Conservation (phyloP, 2,888 invertebrate genomes). For the Tyria jacobaeae region DNA sequence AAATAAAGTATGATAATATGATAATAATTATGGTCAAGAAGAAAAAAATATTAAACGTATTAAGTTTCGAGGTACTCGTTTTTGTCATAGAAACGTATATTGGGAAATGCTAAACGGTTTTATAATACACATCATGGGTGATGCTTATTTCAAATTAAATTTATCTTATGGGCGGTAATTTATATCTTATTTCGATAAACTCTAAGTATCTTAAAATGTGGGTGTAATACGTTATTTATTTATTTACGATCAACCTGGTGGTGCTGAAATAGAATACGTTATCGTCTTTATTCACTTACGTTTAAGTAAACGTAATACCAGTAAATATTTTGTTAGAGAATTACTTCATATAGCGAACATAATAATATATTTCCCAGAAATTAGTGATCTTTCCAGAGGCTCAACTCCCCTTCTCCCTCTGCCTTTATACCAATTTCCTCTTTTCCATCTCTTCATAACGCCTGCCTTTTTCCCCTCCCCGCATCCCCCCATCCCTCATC, state of each 20-base stretch:
- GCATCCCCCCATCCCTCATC: too few species aligned
- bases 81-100: constrained; percentile 11
- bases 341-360: background rate
- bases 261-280: too few species aligned
- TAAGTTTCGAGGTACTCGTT: constrained; percentile 29
- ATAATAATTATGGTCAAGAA: constrained; percentile 40
- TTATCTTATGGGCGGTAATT: constrained; percentile 7
- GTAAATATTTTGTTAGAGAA: background rate
- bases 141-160: constrained; percentile 8
- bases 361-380: too few species aligned
- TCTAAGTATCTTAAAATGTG: background rate
- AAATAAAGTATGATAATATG: constrained; percentile 47
- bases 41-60: constrained; percentile 20
- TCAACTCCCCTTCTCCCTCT: too few species aligned
- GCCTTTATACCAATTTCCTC: too few species aligned
- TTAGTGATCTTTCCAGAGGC: too few species aligned
- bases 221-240: background rate
- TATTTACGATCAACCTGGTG: too few species aligned
- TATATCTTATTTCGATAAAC: constrained; percentile 19
- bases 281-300: background rate
- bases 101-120: constrained; percentile 13
- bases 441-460: too few species aligned
- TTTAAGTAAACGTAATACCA: background rate
- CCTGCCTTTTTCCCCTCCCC: too few species aligned
- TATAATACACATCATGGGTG: constrained; percentile 10